A percentile compares a stretch with the other conserved stretches of the same genome.
Evolutionary conservation across 2,888 invertebrate species (phyloP).

Genomic region (Pasiphila rectangulata): DNA sequence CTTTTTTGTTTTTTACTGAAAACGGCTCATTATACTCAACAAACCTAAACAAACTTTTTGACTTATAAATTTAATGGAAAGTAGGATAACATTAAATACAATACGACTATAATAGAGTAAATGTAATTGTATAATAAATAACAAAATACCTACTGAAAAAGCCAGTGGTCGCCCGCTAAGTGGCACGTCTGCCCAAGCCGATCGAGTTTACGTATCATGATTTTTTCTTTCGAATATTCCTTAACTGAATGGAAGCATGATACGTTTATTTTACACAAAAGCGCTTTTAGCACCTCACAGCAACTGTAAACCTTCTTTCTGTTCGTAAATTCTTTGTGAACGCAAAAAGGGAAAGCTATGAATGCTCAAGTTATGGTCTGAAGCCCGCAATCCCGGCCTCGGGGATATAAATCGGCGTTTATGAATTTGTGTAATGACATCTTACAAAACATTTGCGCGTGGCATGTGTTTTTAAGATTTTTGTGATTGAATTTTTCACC

Average conservation of each 20-base stretch:
- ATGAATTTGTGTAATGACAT: conserved; percentile 44
- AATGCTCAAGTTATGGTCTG: conserved; percentile 49
- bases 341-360: conserved; percentile 52
- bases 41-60: too few relatives aligned
- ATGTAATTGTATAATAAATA: too few relatives aligned
- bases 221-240: conserved; percentile 52
- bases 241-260: conserved; percentile 55
- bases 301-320: conserved; percentile 54
- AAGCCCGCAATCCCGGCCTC: conserved; percentile 29
- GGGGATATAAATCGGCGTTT: conserved; percentile 41
- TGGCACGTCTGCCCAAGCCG: conserved; percentile 6
- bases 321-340: conserved; percentile 51
- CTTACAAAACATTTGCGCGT: conserved; percentile 15
- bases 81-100: too few relatives aligned
- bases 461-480: conserved; percentile 13
- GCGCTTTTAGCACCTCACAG: conserved; percentile 53
- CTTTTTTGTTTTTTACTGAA: too few relatives aligned
- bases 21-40: too few relatives aligned
- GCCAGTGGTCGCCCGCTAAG: too few relatives aligned
- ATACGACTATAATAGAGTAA: too few relatives aligned
- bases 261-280: conserved; percentile 54
- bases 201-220: conserved; percentile 54
- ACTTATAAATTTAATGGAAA: too few relatives aligned
- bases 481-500: too few relatives aligned
- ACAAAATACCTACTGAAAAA: too few relatives aligned